These are phyloP conservation scores for Enoplosus armatus DNA, from an alignment of 2,797 vertebrate species.

Conservation along the genomic window DNA sequence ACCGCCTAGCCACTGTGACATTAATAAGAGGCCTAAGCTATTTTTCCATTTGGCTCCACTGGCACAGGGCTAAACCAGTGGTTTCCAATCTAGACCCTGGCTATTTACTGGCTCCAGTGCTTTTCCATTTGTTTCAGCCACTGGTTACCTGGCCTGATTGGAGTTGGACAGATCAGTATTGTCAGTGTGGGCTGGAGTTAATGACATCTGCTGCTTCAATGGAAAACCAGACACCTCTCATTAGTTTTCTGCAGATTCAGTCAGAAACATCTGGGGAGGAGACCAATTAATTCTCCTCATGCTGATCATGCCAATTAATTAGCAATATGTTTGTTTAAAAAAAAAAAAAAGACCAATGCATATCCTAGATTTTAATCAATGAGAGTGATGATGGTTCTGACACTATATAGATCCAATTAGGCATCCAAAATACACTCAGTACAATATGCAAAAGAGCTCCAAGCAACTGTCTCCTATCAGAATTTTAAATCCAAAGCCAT, in stretches of 20 bases:
- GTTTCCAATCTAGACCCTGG: conserved; percentile 62
- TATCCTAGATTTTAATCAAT: conserved; percentile 29
- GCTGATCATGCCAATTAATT: conserved; percentile 64
- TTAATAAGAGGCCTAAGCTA: conserved; percentile 82
- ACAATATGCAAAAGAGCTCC: conserved; percentile 10
- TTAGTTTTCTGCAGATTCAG: conserved; percentile 63
- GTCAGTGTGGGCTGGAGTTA: conserved; percentile 54
- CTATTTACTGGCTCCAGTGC: conserved; percentile 67
- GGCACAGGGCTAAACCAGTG: conserved; percentile 59
- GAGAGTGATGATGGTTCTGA: conserved; percentile 25
- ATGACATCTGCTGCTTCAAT: conserved; percentile 62
- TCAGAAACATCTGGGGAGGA: conserved; percentile 71
- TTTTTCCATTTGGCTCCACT: conserved; percentile 77
- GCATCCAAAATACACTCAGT: conserved; percentile 1
- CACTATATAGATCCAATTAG: conserved; percentile 38
- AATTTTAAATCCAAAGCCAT: conserved; percentile 49
- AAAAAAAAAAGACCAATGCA: background rate
- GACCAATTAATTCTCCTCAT: conserved; percentile 58
- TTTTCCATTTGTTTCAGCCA: conserved; percentile 67
- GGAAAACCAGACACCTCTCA: conserved; percentile 54
- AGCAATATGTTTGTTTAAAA: conserved; percentile 40
- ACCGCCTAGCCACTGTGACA: conserved; percentile 80
- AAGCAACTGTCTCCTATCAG: conserved; percentile 15
- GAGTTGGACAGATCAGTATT: conserved; percentile 40
- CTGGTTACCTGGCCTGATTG: conserved; percentile 61